Evolutionary conservation across 2,888 invertebrate species (phyloP).

Genomic region (Dynastes tityus): DNA sequence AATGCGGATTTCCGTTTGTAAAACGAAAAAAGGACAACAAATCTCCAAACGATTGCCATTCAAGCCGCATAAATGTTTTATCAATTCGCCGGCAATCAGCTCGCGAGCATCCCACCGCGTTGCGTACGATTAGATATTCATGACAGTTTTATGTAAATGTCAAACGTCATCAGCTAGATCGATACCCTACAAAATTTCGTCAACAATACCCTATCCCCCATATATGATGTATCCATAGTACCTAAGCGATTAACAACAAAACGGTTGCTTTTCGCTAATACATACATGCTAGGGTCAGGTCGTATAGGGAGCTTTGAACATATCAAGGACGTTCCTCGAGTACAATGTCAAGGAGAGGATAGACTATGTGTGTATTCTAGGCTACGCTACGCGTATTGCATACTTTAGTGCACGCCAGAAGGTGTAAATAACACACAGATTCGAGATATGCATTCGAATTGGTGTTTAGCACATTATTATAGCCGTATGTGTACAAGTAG

Average conservation of each 20-base stretch:
- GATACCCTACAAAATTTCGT: constrained; percentile 9
- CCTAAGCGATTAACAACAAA: constrained; percentile 4
- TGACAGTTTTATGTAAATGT: constrained; percentile 9
- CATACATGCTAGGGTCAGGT: background rate
- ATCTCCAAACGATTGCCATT: background rate
- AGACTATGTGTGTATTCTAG: background rate
- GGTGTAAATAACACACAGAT: background rate
- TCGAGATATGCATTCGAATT: constrained; percentile 2
- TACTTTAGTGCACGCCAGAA: background rate
- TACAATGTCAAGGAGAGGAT: constrained; percentile 15
- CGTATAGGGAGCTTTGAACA: background rate
- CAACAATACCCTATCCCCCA: background rate
- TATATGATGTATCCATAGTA: background rate
- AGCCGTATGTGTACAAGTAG: background rate
- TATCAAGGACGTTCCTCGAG: background rate
- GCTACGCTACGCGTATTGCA: background rate
- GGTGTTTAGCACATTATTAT: background rate
- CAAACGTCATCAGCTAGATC: background rate
- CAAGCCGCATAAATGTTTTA: background rate
- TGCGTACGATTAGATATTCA: background rate
- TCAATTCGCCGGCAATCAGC: constrained; percentile 7
- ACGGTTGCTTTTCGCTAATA: background rate
- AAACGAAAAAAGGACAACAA: background rate
- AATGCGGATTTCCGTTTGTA: too few species aligned
- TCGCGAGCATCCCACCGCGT: background rate